Evolutionary conservation across 2,113 vertebrate species (phyloP).

Genomic region (Equus przewalskii): DNA sequence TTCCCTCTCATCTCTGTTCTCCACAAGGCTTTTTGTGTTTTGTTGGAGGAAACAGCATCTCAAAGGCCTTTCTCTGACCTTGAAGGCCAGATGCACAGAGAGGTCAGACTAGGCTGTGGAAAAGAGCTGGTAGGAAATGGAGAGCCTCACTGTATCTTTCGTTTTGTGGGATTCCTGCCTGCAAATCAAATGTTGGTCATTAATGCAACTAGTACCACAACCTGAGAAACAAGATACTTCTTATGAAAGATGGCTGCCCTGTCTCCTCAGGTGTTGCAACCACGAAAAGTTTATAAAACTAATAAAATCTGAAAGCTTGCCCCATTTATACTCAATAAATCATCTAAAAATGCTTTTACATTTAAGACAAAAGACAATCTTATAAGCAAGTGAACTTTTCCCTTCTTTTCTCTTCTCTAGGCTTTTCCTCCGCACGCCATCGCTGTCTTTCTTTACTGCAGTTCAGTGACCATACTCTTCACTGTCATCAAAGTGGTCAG

Average conservation of each 20-base stretch:
- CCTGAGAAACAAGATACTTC: background rate
- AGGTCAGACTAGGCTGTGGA: background rate
- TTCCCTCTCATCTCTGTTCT: background rate
- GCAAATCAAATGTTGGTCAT: background rate
- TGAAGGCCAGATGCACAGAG: background rate
- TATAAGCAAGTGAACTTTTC: background rate
- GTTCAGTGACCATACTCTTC: slow-evolving; percentile 94
- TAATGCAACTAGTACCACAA: background rate
- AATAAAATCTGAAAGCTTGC: background rate
- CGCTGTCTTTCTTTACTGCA: slow-evolving; percentile 96
- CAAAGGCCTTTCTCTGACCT: background rate
- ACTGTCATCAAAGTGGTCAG: slow-evolving; percentile 95
- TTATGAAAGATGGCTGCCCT: background rate
- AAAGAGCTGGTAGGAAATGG: background rate
- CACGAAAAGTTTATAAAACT: background rate
- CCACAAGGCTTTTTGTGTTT: background rate
- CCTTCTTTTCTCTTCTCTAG: slow-evolving; percentile 84
- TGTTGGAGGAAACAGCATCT: background rate
- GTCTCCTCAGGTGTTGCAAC: background rate
- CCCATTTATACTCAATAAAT: background rate
- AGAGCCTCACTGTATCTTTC: background rate
- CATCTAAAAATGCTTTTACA: background rate
- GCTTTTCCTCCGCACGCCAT: slow-evolving; percentile 94
- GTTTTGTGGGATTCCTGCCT: background rate
- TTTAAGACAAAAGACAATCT: background rate